These are phyloP conservation scores for Tamias sibiricus DNA, from an alignment of 2,113 vertebrate genomes.

Conservation along the genomic window DNA sequence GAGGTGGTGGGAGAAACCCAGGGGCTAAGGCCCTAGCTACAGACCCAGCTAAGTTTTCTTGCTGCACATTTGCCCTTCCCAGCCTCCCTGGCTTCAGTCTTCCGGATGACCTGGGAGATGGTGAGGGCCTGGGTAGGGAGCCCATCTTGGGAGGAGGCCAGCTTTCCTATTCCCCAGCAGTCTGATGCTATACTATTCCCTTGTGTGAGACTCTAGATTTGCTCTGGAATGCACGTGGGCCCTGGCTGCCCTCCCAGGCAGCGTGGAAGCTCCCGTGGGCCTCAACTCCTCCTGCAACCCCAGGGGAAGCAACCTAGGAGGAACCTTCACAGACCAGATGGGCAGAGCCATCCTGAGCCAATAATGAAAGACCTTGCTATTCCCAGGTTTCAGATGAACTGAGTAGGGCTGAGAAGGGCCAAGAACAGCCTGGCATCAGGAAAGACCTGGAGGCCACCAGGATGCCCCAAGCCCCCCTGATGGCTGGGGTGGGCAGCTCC, in stretches of 20 bases:
- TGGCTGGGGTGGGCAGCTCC: no score
- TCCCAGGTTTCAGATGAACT: not conserved
- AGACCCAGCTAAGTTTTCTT: no score
- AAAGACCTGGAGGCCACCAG: not conserved
- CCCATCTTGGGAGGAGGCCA: not conserved
- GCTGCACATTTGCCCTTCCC: not conserved
- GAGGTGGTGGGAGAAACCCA: not conserved
- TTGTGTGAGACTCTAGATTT: not conserved
- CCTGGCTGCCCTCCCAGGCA: not conserved
- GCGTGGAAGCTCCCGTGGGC: not conserved
- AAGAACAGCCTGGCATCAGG: not conserved
- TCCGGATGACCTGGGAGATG: not conserved
- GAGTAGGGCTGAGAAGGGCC: not conserved
- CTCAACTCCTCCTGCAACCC: not conserved
- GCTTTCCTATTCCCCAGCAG: not conserved
- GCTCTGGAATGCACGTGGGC: not conserved
- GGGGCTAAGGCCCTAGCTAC: no score
- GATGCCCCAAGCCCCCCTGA: not conserved
- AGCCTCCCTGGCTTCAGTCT: not conserved
- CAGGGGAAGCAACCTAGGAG: not conserved
- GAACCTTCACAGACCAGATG: not conserved
- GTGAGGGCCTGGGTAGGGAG: not conserved
- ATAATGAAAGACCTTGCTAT: not conserved
- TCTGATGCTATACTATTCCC: no score
- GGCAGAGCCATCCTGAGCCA: not conserved